phyloP scores from a whole-genome alignment of 2,888 invertebrate species.

The Eulithis prunata region DNA sequence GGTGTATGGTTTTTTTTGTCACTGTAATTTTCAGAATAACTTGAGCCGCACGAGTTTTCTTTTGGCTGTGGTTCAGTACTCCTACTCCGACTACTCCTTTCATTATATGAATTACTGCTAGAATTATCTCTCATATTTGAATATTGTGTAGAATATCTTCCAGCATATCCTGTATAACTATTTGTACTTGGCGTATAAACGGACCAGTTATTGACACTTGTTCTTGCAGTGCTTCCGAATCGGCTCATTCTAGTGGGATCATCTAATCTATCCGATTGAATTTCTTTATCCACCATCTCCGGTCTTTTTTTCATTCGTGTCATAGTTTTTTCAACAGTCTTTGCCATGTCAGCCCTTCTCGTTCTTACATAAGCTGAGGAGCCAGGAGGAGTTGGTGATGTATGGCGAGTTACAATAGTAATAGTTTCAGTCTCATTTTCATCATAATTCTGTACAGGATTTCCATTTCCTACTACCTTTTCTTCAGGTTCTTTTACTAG shows the following conservation, averaged over 20 bases:
- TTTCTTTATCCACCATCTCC: constrained; percentile 87
- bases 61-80: constrained; percentile 67
- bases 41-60: constrained; percentile 54
- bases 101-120: constrained; percentile 54
- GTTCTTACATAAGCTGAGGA: constrained; percentile 86
- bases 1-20: constrained; percentile 48
- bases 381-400: constrained; percentile 90
- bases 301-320: constrained; percentile 83
- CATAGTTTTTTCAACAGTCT: constrained; percentile 89
- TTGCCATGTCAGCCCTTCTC: constrained; percentile 89
- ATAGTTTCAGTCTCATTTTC: constrained; percentile 77
- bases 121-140: constrained; percentile 68
- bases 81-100: constrained; percentile 69
- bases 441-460: constrained; percentile 35
- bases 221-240: constrained; percentile 84
- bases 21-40: constrained; percentile 51
- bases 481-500: constrained; percentile 36
- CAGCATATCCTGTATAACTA: constrained; percentile 76
- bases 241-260: constrained; percentile 87
- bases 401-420: constrained; percentile 88
- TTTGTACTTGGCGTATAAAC: constrained; percentile 81
- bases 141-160: constrained; percentile 77
- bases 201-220: constrained; percentile 86
- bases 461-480: constrained; percentile 13
- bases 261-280: constrained; percentile 89